Evolutionary conservation across 2,888 invertebrate genomes (phyloP).

Genomic region (Heteromurus nitidus): DNA sequence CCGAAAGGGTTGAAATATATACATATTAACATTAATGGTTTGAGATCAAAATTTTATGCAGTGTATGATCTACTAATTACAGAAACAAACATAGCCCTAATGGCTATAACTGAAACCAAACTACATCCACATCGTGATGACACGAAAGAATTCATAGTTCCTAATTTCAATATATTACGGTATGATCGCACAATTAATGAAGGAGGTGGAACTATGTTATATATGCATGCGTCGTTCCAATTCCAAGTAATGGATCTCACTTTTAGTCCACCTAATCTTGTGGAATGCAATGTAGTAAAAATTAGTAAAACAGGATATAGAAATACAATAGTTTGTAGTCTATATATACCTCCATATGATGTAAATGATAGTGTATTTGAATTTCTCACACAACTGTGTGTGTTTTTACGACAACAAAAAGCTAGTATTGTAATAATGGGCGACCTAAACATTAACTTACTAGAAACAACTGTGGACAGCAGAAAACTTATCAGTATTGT

Average conservation of each 20-base stretch:
- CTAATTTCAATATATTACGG: too few relatives aligned
- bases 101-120: too few relatives aligned
- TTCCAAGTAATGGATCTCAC: not conserved
- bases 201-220: conserved; percentile 40
- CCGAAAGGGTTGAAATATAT: too few relatives aligned
- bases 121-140: too few relatives aligned
- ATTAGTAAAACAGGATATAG: not conserved
- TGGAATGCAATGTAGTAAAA: conserved; percentile 25
- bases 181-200: too few relatives aligned
- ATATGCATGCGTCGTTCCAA: conserved; percentile 1
- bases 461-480: not conserved
- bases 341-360: conserved; percentile 23
- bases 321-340: not conserved
- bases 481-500: not conserved
- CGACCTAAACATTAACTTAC: conserved; percentile 31
- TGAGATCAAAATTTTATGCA: too few relatives aligned
- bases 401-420: not conserved
- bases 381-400: not conserved
- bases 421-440: conserved; percentile 10
- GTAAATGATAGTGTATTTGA: conserved; percentile 11
- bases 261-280: not conserved
- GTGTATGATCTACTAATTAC: too few relatives aligned
- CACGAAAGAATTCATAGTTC: too few relatives aligned
- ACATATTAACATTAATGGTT: too few relatives aligned
- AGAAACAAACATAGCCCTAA: too few relatives aligned